A percentile compares a stretch with the other conserved stretches of the same genome.
Evolutionary conservation across 1,140 invertebrate genomes (phyloP).

Genomic region (Drosophila paulistorum): DNA sequence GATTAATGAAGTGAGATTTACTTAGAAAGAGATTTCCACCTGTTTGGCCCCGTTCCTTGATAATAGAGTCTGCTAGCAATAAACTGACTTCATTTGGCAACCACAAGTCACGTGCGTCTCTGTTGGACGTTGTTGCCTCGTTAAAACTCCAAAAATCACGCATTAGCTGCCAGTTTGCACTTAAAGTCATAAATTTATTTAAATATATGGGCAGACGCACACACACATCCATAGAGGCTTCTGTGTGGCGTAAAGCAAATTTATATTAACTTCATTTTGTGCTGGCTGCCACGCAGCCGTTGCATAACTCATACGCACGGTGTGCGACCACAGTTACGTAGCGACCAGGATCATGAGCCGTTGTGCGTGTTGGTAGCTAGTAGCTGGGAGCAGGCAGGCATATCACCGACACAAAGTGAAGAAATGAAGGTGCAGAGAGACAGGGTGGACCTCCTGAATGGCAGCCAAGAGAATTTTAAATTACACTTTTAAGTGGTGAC

Average conservation of each 20-base stretch:
- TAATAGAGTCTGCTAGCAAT: neutral
- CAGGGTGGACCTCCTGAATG: slow-evolving; percentile 58
- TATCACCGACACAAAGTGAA: slow-evolving; percentile 69
- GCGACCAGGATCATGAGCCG: slow-evolving; percentile 37
- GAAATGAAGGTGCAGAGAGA: slow-evolving; percentile 36
- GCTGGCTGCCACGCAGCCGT: slow-evolving; percentile 56
- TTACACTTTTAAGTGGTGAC: slow-evolving; percentile 76
- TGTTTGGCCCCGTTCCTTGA: neutral
- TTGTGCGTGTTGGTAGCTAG: slow-evolving; percentile 38
- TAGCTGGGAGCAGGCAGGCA: slow-evolving; percentile 25
- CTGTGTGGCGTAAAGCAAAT: slow-evolving; percentile 65
- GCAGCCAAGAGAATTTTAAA: slow-evolving; percentile 80
- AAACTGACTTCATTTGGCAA: slow-evolving; percentile 3
- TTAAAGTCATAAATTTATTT: slow-evolving; percentile 82
- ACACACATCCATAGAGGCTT: slow-evolving; percentile 20
- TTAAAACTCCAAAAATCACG: slow-evolving; percentile 68
- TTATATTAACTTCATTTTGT: slow-evolving; percentile 79
- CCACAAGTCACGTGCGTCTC: slow-evolving; percentile 49
- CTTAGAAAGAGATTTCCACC: neutral
- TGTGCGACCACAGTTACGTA: slow-evolving; percentile 55
- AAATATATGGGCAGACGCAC: slow-evolving; percentile 59
- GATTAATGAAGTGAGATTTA: neutral
- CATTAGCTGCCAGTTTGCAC: slow-evolving; percentile 79
- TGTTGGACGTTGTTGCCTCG: slow-evolving; percentile 31
- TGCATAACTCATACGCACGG: slow-evolving; percentile 80